Percentiles rank a stretch among this genome's conserved stretches.
Conservation (phyloP, 2,797 vertebrate genomes). For the Periophthalmus magnuspinnatus region DNA sequence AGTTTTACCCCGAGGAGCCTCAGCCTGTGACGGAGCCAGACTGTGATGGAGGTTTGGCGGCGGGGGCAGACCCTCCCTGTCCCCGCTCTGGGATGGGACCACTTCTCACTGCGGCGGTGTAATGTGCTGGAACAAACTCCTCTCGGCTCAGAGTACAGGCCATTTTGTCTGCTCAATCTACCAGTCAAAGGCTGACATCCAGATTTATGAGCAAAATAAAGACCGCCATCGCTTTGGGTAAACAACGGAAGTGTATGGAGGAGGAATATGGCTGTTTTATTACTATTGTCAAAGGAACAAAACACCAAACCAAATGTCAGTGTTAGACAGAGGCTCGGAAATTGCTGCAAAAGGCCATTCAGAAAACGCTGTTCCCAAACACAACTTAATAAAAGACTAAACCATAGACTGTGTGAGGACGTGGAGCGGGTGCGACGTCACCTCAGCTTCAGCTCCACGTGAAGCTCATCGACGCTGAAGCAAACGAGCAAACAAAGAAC, state of each 20-base stretch:
- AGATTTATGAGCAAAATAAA: slow-evolving; percentile 74
- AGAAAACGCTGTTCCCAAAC: no score
- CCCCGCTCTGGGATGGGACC: slow-evolving; percentile 34
- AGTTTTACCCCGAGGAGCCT: not conserved
- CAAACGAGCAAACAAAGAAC: no score
- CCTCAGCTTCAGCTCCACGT: no score
- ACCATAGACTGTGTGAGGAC: no score
- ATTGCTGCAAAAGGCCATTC: slow-evolving; percentile 10
- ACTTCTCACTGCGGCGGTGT: slow-evolving; percentile 53
- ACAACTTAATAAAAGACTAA: no score
- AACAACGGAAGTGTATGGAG: slow-evolving; percentile 51
- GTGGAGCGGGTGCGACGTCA: no score
- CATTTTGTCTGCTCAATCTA: slow-evolving; percentile 70
- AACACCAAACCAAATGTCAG: slow-evolving; percentile 23
- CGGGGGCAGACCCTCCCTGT: slow-evolving; percentile 28
- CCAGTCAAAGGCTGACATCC: slow-evolving; percentile 58
- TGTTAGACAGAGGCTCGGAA: slow-evolving; percentile 4
- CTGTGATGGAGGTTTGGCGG: slow-evolving; percentile 4
- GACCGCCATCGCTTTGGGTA: slow-evolving; percentile 50
- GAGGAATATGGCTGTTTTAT: slow-evolving; percentile 43
- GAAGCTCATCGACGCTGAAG: no score
- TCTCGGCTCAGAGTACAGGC: slow-evolving; percentile 55
- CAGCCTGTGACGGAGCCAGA: slow-evolving; percentile 14
- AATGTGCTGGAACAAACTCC: slow-evolving; percentile 78
- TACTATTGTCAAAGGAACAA: slow-evolving; percentile 33